phyloP scores from a whole-genome alignment of 2,797 vertebrate genomes.

The Oreochromis mossambicus region DNA sequence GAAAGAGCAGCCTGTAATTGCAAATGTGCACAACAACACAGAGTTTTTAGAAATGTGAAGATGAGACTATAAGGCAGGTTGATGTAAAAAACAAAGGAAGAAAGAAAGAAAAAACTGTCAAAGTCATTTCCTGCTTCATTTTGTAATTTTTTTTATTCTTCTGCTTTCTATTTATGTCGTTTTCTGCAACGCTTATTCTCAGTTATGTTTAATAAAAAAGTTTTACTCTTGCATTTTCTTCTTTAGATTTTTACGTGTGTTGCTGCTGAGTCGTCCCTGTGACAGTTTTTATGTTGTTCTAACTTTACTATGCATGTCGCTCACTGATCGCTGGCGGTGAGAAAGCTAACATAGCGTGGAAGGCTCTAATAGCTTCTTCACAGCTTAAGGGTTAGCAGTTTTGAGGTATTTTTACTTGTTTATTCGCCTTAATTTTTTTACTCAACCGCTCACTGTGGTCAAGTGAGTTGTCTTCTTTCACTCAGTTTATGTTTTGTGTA shows the following conservation, averaged over 20 bases:
- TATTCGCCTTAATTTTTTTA: background rate
- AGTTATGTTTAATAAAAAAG: background rate
- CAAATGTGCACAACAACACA: background rate
- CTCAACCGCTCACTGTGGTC: background rate
- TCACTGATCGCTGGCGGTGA: background rate
- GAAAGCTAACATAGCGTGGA: background rate
- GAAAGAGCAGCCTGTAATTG: background rate
- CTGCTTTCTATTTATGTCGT: background rate
- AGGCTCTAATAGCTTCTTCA: background rate
- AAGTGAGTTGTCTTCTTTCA: background rate
- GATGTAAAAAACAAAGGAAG: accelerated
- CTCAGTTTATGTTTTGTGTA: background rate
- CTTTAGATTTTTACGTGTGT: background rate
- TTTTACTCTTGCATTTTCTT: background rate
- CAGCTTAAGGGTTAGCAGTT: background rate
- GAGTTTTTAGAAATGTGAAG: background rate
- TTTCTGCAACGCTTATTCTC: background rate
- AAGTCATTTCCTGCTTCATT: background rate
- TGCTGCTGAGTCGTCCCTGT: background rate
- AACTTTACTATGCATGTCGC: background rate
- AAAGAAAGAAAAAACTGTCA: background rate
- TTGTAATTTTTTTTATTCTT: background rate
- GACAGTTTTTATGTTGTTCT: background rate
- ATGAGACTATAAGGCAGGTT: background rate
- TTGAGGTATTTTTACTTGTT: background rate